A percentile compares a stretch with the other conserved stretches of the same genome.
Evolutionary conservation across 2,113 vertebrate species (phyloP).

Genomic region (Cyprinodon brontotheroides): DNA sequence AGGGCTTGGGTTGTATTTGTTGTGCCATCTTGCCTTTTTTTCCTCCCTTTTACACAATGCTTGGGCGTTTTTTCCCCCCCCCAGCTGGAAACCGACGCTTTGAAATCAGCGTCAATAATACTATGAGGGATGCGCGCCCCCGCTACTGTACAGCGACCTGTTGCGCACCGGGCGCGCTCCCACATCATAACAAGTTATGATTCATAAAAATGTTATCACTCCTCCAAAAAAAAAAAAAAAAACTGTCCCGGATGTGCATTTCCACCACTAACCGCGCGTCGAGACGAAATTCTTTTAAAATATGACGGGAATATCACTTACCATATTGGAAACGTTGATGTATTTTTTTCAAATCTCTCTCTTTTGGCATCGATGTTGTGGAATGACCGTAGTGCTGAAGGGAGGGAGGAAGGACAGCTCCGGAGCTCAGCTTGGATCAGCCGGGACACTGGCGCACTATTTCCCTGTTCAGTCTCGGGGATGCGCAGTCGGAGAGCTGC

Average conservation of each 20-base stretch:
- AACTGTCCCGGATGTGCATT: constrained; percentile 64
- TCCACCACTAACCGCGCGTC: constrained; percentile 57
- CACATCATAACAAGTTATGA: constrained; percentile 85
- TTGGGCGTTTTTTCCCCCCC: constrained; percentile 8
- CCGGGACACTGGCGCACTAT: constrained; percentile 77
- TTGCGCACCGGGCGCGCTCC: constrained; percentile 78
- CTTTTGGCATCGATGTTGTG: constrained; percentile 49
- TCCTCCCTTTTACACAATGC: constrained; percentile 25
- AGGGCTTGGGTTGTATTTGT: constrained; percentile 47
- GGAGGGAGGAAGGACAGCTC: constrained; percentile 32
- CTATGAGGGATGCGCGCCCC: constrained; percentile 61
- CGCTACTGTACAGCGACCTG: constrained; percentile 82
- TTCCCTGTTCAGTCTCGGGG: constrained; percentile 75
- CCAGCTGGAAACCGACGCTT: constrained; percentile 12
- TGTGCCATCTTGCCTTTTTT: constrained; percentile 57
- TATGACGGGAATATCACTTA: constrained; percentile 66
- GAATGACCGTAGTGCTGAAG: background rate
- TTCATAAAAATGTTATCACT: constrained; percentile 81
- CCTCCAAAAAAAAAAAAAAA: constrained; percentile 30
- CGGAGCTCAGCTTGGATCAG: constrained; percentile 49
- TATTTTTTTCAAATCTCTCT: background rate
- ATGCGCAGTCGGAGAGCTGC: constrained; percentile 79
- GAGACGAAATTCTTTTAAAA: constrained; percentile 30
- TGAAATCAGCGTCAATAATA: constrained; percentile 49
- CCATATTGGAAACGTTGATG: constrained; percentile 70